Base-by-base conservation (phyloP, 1,140 invertebrate genomes). In the Diploscapter pachys region DNA sequence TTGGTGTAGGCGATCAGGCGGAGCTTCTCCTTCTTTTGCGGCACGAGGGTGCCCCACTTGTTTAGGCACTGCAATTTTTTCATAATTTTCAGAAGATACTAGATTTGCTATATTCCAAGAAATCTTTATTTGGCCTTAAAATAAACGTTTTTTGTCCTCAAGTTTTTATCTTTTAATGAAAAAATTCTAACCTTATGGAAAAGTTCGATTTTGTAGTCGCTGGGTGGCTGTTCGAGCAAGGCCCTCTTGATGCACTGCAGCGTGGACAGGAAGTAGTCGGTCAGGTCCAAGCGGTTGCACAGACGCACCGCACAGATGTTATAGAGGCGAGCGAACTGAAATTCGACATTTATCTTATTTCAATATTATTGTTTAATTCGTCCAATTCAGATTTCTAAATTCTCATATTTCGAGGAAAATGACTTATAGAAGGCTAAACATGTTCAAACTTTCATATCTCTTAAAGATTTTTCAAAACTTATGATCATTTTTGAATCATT, bases 21-120 rank as follows among this genome's bases (percentile, higher is more conserved):
- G 56, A 53, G n/a, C 11, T 52, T 55, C 9, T 52, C 66, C 66
- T 52, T 55, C 53, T 68, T 55, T 51, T 55, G 52, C 66, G 56
- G 53, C 6, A 53, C 50, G 11, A 52, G 8, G 51, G 56, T 68
- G 5, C 6, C 66, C 6, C 5, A 11, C 66, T 68, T 59, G 66
- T 68, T n/a, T 9, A 53, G 66, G 31, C 63, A 70, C 13, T 68
- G 13, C 8, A n/a, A 73, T 66, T 71, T 53, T 48, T 31, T 31
- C 31, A 31, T 31, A 31, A 31, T 31, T 31, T 31, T 31, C 31
- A 31, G 31, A 31, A 31, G 31, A 31, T 31, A 31, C 31, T 31
- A 31, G 31, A 31, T 1, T 31, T 31, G 0, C 31, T 31, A 31
- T 31, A 31, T 31, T 31, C 31, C 31, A 31, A 31, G 31, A 31